These are phyloP conservation scores for Cyclina sinensis DNA, from an alignment of 1,140 invertebrate species.

Conservation along the genomic window DNA sequence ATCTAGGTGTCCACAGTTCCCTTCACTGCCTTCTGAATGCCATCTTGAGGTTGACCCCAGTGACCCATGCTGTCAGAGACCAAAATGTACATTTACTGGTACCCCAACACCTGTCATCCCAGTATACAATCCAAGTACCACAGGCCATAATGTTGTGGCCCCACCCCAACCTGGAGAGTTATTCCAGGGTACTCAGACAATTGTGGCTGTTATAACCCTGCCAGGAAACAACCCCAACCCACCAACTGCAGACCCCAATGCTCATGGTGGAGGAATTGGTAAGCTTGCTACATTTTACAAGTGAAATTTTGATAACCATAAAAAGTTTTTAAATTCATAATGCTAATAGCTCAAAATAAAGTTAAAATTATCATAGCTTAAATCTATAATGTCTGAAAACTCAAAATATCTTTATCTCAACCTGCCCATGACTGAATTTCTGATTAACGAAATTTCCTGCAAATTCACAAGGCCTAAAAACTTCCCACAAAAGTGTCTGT, in stretches of 20 bases:
- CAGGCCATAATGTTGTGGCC: slow-evolving; percentile 64
- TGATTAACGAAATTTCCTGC: no score
- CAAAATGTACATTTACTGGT: slow-evolving; percentile 70
- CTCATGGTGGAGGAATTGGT: slow-evolving; percentile 67
- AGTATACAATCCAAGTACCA: slow-evolving; percentile 55
- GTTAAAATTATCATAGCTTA: no score
- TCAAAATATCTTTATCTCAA: no score
- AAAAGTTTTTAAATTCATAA: no score
- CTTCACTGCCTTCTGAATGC: slow-evolving; percentile 70
- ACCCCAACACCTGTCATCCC: slow-evolving; percentile 69
- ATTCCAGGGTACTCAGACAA: slow-evolving; percentile 50
- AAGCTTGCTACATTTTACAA: no score
- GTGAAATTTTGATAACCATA: no score
- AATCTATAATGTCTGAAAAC: no score
- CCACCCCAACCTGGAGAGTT: slow-evolving; percentile 65
- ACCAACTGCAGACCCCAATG: slow-evolving; percentile 52
- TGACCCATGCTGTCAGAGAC: slow-evolving; percentile 76
- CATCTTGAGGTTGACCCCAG: slow-evolving; percentile 70
- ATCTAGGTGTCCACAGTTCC: slow-evolving; percentile 72
- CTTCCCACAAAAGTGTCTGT: no score
- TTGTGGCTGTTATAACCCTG: slow-evolving; percentile 29
- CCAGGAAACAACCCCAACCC: slow-evolving; percentile 53
- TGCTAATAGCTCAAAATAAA: no score
- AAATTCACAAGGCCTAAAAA: no score
- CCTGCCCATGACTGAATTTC: no score